Percentiles rank a stretch among this genome's conserved stretches.
Conservation (phyloP, 1,140 invertebrate genomes). For the Papilio xuthus region DNA sequence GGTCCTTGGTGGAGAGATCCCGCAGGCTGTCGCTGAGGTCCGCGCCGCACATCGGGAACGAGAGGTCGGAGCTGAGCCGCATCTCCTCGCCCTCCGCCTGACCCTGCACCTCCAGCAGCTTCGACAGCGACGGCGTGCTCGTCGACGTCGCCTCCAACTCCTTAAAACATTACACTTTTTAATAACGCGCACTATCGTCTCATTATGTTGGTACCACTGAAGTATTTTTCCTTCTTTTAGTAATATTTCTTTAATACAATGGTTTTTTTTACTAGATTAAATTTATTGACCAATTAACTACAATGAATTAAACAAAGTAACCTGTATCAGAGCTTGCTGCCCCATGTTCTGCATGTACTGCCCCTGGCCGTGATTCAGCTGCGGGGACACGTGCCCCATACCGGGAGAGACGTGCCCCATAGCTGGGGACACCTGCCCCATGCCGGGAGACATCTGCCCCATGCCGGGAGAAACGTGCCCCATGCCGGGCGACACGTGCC, state of each 20-base stretch:
- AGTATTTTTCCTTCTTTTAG: background rate
- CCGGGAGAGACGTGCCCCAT: constrained; percentile 48
- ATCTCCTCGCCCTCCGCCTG: constrained; percentile 45
- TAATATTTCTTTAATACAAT: too few relatives aligned
- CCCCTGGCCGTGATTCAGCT: constrained; percentile 9
- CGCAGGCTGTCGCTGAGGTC: constrained; percentile 61
- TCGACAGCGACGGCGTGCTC: constrained; percentile 50
- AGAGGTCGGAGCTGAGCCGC: constrained; percentile 49
- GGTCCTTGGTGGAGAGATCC: constrained; percentile 56
- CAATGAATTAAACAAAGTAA: background rate
- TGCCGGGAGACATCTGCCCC: constrained; percentile 27
- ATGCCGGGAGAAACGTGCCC: constrained; percentile 6
- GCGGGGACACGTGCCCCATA: constrained; percentile 28
- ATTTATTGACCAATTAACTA: too few relatives aligned
- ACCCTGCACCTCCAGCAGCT: constrained; percentile 49
- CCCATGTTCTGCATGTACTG: constrained; percentile 28
- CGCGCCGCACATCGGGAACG: constrained; percentile 48
- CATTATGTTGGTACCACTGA: background rate
- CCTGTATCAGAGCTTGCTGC: constrained; percentile 20
- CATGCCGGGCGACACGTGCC: constrained; percentile 43
- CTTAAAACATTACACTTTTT: constrained; percentile 20
- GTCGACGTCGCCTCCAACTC: constrained; percentile 45
- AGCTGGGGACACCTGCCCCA: constrained; percentile 43
- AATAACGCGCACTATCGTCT: too few relatives aligned
- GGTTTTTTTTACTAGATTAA: too few relatives aligned